These are phyloP conservation scores for Pygoscelis adeliae DNA, from an alignment of 2,113 vertebrate genomes.

Conservation along the genomic window DNA sequence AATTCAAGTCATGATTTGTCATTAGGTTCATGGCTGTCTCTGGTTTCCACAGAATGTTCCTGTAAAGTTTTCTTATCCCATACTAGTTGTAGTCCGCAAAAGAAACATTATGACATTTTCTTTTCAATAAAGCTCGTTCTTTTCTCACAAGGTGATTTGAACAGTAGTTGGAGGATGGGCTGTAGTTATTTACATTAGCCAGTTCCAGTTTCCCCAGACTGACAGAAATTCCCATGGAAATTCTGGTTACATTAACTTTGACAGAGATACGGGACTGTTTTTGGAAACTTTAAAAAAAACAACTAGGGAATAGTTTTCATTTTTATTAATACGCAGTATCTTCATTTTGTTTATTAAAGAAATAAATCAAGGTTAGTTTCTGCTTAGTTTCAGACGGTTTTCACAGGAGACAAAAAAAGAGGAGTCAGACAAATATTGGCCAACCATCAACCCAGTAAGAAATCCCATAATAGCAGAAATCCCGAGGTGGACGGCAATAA, in stretches of 20 bases:
- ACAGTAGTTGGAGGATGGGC: constrained; percentile 15
- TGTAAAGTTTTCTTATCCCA: background rate
- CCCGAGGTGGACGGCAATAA: background rate
- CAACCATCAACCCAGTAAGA: background rate
- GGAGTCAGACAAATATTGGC: constrained; percentile 22
- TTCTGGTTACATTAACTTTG: constrained; percentile 64
- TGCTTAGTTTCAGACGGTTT: constrained; percentile 48
- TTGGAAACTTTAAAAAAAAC: constrained; percentile 28
- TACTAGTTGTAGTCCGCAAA: background rate
- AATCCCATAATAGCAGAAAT: constrained; percentile 20
- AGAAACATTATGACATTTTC: background rate
- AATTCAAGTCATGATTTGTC: background rate
- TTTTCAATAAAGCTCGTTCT: background rate
- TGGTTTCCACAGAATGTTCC: background rate
- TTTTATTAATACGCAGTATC: constrained; percentile 56
- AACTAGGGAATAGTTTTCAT: constrained; percentile 50
- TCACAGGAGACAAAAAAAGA: constrained; percentile 47
- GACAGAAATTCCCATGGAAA: constrained; percentile 63
- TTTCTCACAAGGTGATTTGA: constrained; percentile 44
- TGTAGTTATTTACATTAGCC: constrained; percentile 25
- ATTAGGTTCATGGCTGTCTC: background rate
- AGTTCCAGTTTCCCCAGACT: constrained; percentile 23
- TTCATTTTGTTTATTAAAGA: constrained; percentile 66
- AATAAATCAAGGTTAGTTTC: constrained; percentile 66
- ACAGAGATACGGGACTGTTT: constrained; percentile 56